Base-by-base conservation (phyloP, 2,797 vertebrate genomes). In the Gymnoscopelus braueri region DNA sequence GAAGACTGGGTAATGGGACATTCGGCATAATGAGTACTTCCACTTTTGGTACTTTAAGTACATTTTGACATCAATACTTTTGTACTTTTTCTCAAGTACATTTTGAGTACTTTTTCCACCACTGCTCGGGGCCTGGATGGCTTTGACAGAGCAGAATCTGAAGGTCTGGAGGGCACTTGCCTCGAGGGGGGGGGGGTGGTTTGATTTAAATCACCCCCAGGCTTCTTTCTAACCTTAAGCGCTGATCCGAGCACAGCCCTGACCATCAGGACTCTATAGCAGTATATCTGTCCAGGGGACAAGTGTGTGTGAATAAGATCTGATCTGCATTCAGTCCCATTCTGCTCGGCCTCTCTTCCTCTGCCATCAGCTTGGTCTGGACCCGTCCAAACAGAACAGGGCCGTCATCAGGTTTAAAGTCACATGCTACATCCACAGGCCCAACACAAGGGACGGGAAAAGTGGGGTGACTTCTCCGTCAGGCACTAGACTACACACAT, bases 381-480 rank as follows among this genome's bases (percentile, higher is more conserved):
- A 19, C 1, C 19, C 84, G 80, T 79, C 77, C 72, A 86, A 86
- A 92, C 88, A 91, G 90, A 90, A 19, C 19, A 83, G 84, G 63
- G 69, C 82, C 81, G 88, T 66, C 19, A 19, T 19, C 19, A 19
- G 81, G 87, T 87, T 74, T 67, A 77, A 67, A 89, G 86, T 90
- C 88, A 90, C 84, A 87, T 90, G 91, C 82, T 84, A 75, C 78
- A 69, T 84, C 82, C 82, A 19, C 19, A 19, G 19, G 19, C 19
- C 83, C 82, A 83, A 78, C 81, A 58, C 13, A 78, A 82, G 69
- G 69, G 65, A 60, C 67, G 74, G 73, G 71, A 73, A 81, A 81
- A 89, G 83, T 91, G 91, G 90, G 86, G 91, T 90, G 91, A 91
- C 89, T 90, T 89, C 71, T 87, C 78, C 49, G 65, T 82, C 26